Percentiles rank a stretch among this genome's conserved stretches.
These are phyloP conservation scores for Druceiella hillmani DNA, from an alignment of 2,888 invertebrate species.

Conservation along the genomic window DNA sequence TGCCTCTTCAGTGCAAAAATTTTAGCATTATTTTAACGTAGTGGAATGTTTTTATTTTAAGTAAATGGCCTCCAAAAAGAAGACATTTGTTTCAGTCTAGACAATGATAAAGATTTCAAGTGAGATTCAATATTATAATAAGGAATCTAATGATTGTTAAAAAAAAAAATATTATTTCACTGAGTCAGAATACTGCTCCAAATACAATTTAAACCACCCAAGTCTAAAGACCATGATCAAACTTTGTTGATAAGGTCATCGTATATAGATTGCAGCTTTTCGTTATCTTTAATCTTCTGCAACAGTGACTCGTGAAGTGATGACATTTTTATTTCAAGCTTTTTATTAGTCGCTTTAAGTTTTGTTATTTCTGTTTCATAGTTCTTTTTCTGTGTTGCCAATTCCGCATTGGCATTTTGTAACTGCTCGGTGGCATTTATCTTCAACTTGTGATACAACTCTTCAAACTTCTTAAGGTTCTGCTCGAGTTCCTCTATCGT, in stretches of 20 bases:
- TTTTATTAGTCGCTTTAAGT: slow-evolving; percentile 78
- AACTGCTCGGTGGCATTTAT: slow-evolving; percentile 81
- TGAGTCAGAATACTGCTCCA: no score
- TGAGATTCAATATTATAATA: no score
- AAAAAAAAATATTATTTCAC: no score
- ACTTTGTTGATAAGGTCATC: slow-evolving; percentile 78
- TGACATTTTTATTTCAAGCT: slow-evolving; percentile 79
- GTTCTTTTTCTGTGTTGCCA: slow-evolving; percentile 65
- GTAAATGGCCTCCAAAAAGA: no score
- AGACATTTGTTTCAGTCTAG: no score
- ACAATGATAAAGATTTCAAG: no score
- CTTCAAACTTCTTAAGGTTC: slow-evolving; percentile 67
- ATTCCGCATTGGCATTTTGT: slow-evolving; percentile 66
- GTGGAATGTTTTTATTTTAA: no score
- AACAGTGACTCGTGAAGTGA: slow-evolving; percentile 77
- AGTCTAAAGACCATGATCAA: no score
- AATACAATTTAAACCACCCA: no score
- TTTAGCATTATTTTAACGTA: no score
- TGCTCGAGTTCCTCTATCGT: slow-evolving; percentile 61
- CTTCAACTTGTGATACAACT: slow-evolving; percentile 77
- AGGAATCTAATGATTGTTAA: no score
- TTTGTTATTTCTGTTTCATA: slow-evolving; percentile 75
- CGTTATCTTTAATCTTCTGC: slow-evolving; percentile 85
- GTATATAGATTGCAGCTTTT: slow-evolving; percentile 83
- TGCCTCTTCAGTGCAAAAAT: no score